Evolutionary conservation across 2,888 invertebrate species (phyloP).

Genomic region (Steromphala cineraria): DNA sequence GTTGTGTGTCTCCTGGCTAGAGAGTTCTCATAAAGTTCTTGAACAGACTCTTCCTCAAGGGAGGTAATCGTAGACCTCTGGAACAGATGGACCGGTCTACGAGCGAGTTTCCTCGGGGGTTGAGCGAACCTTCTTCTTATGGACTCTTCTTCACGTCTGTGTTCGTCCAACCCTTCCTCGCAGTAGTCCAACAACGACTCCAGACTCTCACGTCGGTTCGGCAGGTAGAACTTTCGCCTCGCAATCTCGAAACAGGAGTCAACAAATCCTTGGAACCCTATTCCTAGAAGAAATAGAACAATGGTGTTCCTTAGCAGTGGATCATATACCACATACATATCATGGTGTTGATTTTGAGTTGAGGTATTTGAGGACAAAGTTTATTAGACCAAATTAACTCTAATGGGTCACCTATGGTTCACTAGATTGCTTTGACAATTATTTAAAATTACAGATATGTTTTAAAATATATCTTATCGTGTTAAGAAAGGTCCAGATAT

Average conservation of each 20-base stretch:
- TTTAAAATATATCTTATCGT: too few relatives aligned
- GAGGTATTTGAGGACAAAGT: too few relatives aligned
- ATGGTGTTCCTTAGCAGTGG: too few relatives aligned
- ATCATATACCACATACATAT: too few relatives aligned
- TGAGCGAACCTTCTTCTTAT: neutral
- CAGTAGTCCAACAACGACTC: slow-evolving; percentile 64
- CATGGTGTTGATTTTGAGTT: too few relatives aligned
- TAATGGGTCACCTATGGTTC: too few relatives aligned
- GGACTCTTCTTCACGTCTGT: slow-evolving; percentile 13
- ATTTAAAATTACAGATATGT: too few relatives aligned
- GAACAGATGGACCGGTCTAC: slow-evolving; percentile 14
- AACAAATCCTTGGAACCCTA: slow-evolving; percentile 71
- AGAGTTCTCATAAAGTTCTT: neutral
- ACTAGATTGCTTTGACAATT: too few relatives aligned
- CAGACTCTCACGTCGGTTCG: slow-evolving; percentile 53
- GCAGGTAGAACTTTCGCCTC: slow-evolving; percentile 54
- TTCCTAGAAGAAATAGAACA: slow-evolving; percentile 49
- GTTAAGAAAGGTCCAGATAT: too few relatives aligned
- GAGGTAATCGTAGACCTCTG: slow-evolving; percentile 2
- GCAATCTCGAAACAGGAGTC: slow-evolving; percentile 71
- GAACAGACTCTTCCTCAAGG: slow-evolving; percentile 31
- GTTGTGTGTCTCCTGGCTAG: neutral
- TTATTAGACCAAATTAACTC: too few relatives aligned
- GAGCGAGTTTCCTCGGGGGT: neutral
- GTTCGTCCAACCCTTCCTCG: slow-evolving; percentile 46